Percentiles rank a stretch among this genome's conserved stretches.
phyloP scores from a whole-genome alignment of 2,113 vertebrate species.

The Antennarius striatus region DNA sequence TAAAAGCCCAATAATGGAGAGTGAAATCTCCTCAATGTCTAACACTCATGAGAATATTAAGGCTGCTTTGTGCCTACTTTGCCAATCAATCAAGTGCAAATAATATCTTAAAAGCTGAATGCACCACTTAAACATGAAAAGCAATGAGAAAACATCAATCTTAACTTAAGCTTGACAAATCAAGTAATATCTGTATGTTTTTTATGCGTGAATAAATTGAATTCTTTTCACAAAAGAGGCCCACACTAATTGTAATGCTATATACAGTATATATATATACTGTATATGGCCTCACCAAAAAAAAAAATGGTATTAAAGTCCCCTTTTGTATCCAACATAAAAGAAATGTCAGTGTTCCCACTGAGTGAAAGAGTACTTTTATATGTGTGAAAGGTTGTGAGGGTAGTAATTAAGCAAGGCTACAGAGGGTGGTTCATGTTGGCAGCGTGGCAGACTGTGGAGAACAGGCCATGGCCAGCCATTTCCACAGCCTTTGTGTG shows the following conservation, averaged over 20 bases:
- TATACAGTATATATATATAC: no score
- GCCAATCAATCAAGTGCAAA: conserved; percentile 52
- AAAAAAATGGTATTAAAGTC: conserved; percentile 60
- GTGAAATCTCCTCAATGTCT: conserved; percentile 34
- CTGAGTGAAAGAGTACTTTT: conserved; percentile 70
- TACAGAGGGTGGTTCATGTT: conserved; percentile 62
- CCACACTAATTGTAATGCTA: conserved; percentile 49
- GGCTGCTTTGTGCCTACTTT: conserved; percentile 26
- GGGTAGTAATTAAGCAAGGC: conserved; percentile 67
- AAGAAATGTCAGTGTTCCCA: conserved; percentile 73
- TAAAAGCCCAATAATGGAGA: conserved; percentile 57
- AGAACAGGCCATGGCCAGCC: conserved; percentile 64
- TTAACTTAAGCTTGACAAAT: conserved; percentile 53
- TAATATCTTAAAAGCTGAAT: conserved; percentile 57
- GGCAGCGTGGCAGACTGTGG: conserved; percentile 68
- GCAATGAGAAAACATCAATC: conserved; percentile 28
- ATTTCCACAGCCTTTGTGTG: conserved; percentile 73
- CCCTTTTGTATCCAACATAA: conserved; percentile 66
- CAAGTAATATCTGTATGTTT: conserved; percentile 38
- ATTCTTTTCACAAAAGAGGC: conserved; percentile 51
- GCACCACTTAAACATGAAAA: conserved; percentile 47
- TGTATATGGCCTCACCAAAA: conserved; percentile 51
- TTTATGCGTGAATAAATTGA: conserved; percentile 59
- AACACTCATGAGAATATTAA: conserved; percentile 28
- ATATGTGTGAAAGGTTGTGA: conserved; percentile 74